phyloP scores from a whole-genome alignment of 2,113 vertebrate species.

The Papio anubis region DNA sequence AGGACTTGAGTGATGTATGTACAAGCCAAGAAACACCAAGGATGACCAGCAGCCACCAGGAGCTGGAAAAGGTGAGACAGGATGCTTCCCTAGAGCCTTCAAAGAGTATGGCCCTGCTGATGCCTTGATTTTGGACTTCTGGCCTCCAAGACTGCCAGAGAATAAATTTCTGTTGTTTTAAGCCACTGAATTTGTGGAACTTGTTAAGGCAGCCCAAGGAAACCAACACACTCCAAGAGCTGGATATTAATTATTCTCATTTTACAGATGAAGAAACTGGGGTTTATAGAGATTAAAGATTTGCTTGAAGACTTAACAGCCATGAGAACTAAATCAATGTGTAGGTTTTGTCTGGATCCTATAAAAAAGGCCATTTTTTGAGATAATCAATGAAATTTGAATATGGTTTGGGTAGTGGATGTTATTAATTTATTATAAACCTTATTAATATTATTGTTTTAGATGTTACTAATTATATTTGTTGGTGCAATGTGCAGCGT shows the following conservation, averaged over 20 bases:
- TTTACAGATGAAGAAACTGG: not conserved
- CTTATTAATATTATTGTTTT: not conserved
- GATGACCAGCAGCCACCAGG: not conserved
- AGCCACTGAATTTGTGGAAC: not conserved
- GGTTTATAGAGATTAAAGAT: no score
- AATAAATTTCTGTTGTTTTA: not conserved
- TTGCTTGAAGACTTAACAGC: no score
- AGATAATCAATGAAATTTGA: not conserved
- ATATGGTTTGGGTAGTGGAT: not conserved
- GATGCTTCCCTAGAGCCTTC: not conserved
- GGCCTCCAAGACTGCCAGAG: not conserved
- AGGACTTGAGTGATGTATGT: not conserved
- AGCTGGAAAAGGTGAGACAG: not conserved
- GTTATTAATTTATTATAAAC: no score
- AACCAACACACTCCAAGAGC: not conserved
- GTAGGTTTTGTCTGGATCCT: not conserved
- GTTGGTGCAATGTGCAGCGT: not conserved
- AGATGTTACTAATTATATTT: not conserved
- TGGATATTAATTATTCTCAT: not conserved
- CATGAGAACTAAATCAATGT: no score
- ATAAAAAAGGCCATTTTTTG: not conserved
- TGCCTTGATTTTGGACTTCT: not conserved
- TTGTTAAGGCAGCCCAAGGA: not conserved
- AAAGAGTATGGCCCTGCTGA: not conserved
- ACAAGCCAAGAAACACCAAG: not conserved